Percentiles rank a stretch among this genome's conserved stretches.
phyloP scores from a whole-genome alignment of 2,888 invertebrate species.

The Drosophila borealis region DNA sequence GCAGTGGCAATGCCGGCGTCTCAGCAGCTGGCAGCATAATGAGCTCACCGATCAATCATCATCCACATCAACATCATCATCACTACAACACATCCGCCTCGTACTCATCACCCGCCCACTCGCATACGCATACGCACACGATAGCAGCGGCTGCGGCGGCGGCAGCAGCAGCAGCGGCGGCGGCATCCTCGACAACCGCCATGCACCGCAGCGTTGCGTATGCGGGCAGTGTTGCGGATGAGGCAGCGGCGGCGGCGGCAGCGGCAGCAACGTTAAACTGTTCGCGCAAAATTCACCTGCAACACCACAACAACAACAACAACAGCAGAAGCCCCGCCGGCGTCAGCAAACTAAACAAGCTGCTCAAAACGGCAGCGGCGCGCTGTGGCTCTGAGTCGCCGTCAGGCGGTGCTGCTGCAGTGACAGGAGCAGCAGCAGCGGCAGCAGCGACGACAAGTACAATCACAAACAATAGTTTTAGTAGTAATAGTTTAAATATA shows the following conservation, averaged over 20 bases:
- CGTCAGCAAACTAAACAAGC: constrained; percentile 81
- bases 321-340: constrained; percentile 70
- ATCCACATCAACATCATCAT: constrained; percentile 53
- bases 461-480: constrained; percentile 84
- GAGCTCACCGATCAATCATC: constrained; percentile 75
- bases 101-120: constrained; percentile 79
- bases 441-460: constrained; percentile 75
- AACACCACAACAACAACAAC: constrained; percentile 56
- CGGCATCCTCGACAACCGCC: constrained; percentile 71
- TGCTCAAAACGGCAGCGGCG: constrained; percentile 64
- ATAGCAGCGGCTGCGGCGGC: constrained; percentile 57
- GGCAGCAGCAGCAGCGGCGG: constrained; percentile 37
- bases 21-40: constrained; percentile 77
- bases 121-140: constrained; percentile 61
- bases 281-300: constrained; percentile 70
- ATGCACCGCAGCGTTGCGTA: constrained; percentile 81
- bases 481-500: constrained; percentile 83
- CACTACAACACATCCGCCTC: constrained; percentile 73
- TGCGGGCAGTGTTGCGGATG: constrained; percentile 80
- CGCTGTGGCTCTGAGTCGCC: constrained; percentile 86
- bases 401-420: constrained; percentile 14
- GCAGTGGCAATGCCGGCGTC: constrained; percentile 84
- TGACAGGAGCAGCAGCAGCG: constrained; percentile 18
- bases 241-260: constrained; percentile 50
- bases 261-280: constrained; percentile 15